Conservation (phyloP, 2,113 vertebrate genomes). For the Trogon melanurus region DNA sequence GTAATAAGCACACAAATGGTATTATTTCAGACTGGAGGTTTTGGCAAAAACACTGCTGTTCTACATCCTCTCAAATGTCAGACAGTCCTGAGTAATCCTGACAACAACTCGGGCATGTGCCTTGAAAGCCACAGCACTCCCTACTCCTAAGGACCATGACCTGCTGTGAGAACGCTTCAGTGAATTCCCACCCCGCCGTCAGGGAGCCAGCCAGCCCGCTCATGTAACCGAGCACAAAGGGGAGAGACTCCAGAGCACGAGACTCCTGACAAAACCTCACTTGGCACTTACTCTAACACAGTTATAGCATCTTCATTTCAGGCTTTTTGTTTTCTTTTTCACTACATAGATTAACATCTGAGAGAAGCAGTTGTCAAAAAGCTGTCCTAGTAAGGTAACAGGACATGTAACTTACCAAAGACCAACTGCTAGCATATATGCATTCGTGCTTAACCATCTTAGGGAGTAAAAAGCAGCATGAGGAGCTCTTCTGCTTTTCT, state of each 20-base stretch:
- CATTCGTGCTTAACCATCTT: background rate
- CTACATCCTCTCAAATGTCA: background rate
- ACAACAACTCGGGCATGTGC: background rate
- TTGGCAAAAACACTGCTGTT: background rate
- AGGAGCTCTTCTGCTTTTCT: background rate
- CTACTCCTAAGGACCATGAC: background rate
- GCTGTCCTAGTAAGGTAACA: background rate
- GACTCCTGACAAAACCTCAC: background rate
- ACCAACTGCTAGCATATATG: background rate
- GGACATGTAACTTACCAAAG: background rate
- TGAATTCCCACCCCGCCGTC: background rate
- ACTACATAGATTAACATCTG: background rate
- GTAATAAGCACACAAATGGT: background rate
- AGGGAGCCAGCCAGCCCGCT: rapidly evolving
- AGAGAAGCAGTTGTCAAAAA: background rate
- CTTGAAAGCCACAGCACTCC: background rate
- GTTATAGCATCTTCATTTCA: background rate
- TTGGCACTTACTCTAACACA: background rate
- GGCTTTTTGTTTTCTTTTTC: background rate
- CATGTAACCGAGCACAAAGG: rapidly evolving
- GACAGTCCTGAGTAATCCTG: background rate
- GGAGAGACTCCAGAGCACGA: background rate
- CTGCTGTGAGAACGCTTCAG: rapidly evolving
- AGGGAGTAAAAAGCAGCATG: background rate
- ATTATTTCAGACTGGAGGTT: background rate